Conservation (phyloP, 2,797 vertebrate genomes). For the Syngnathus rostellatus region DNA sequence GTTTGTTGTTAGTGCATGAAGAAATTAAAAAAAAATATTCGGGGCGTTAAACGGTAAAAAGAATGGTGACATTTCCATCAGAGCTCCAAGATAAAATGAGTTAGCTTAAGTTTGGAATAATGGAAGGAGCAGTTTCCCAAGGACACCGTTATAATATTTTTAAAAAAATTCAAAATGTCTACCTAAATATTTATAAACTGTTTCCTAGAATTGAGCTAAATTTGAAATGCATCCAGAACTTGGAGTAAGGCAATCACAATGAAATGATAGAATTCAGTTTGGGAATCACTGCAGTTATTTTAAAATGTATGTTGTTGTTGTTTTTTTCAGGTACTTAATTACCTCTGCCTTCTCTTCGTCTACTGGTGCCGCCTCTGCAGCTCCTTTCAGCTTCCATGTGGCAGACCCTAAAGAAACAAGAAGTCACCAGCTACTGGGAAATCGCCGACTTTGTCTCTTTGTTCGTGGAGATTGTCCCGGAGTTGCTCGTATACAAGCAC, state of each 20-base stretch:
- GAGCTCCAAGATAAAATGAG: neutral
- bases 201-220: neutral
- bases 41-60: too few relatives aligned
- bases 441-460: constrained; percentile 69
- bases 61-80: neutral
- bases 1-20: neutral
- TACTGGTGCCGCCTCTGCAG: constrained; percentile 67
- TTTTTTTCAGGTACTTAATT: constrained; percentile 38
- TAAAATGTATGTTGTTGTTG: neutral
- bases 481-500: constrained; percentile 68
- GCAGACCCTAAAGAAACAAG: constrained; percentile 60
- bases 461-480: constrained; percentile 65
- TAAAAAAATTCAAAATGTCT: too few relatives aligned
- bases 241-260: neutral
- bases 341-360: constrained; percentile 60
- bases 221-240: neutral
- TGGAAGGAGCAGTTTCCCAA: too few relatives aligned
- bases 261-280: neutral
- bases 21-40: neutral
- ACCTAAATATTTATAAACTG: too few relatives aligned
- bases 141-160: too few relatives aligned
- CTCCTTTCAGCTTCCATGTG: constrained; percentile 70
- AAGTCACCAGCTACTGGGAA: constrained; percentile 62
- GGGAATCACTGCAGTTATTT: neutral
- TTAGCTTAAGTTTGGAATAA: neutral